Evolutionary conservation across 2,888 invertebrate genomes (phyloP).

Genomic region (Tinea trinotella): DNA sequence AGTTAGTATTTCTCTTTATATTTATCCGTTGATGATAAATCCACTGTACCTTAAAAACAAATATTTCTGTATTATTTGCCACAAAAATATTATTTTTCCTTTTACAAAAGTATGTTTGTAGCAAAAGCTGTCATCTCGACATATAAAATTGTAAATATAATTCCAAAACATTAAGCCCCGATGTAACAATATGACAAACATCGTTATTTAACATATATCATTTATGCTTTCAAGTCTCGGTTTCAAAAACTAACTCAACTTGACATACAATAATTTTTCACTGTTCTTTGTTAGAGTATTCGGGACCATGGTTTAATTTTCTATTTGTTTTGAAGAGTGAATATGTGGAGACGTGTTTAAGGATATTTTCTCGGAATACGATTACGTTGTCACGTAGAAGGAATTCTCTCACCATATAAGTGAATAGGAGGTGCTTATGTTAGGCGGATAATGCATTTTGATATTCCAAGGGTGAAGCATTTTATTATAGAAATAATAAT

Average conservation of each 20-base stretch:
- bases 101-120: neutral
- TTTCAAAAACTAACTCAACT: neutral
- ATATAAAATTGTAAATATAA: constrained; percentile 6
- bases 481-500: neutral
- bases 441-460: constrained; percentile 7
- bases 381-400: constrained; percentile 18
- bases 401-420: constrained; percentile 8
- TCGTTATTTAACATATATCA: neutral
- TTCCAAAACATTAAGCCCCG: constrained; percentile 5
- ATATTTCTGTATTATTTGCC: no score
- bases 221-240: neutral
- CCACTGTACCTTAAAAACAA: no score
- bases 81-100: no score
- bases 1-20: no score
- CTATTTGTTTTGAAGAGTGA: neutral
- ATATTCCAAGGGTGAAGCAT: neutral
- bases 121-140: neutral
- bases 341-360: constrained; percentile 3
- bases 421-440: neutral
- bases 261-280: neutral
- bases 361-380: constrained; percentile 13
- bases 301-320: neutral
- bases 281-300: neutral
- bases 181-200: constrained; percentile 12
- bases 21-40: no score